Base-by-base conservation (phyloP, 2,888 invertebrate species). In the Chouioia cunea region DNA sequence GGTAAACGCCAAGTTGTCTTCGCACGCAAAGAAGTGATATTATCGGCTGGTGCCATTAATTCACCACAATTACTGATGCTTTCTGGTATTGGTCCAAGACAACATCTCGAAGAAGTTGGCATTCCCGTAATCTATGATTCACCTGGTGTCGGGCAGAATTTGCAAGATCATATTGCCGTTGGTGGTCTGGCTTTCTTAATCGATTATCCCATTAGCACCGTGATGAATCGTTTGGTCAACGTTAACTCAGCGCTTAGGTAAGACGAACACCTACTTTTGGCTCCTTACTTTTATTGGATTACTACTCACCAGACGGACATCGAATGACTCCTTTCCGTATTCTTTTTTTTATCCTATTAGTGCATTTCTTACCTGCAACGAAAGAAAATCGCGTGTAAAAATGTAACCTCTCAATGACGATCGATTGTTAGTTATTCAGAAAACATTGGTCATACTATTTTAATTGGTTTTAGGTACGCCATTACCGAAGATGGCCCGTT, bases 31-130 rank as follows among this genome's bases (percentile, higher is more conserved):
- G 95, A 95, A 86, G 93, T 97, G 0, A 94, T 97, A 72, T 82
- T 97, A 15, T 90, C 94, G 0, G 96, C 94, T 0, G 99, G 99
- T 0, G 92, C 98, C 0, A 92, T 99, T 72, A 97, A 92, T 76
- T 91, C 94, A 0, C 97, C 98, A 0, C 98, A 99, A 79, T 83
- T 99, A 12, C 88, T 99, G 68, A 93, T 98, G 94, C 87, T 99
- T n/a, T 92, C 91, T 43, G 99, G 99, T 0, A 87, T 98, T 2
- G 96, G 96, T 1, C 93, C 94, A 0, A 88, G 87, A 22, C 84
- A 89, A n/a, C 93, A 96, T 81, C 86, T 96, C 3, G 82, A 88
- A 73, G 90, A 93, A 75, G 88, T 93, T 12, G 93, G 92, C 0
- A 89, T 95, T 58, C 89, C 91, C 12, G 90, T 94, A 50, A 88